These are phyloP conservation scores for Hyposoter didymator DNA, from an alignment of 2,888 invertebrate species.

Conservation along the genomic window DNA sequence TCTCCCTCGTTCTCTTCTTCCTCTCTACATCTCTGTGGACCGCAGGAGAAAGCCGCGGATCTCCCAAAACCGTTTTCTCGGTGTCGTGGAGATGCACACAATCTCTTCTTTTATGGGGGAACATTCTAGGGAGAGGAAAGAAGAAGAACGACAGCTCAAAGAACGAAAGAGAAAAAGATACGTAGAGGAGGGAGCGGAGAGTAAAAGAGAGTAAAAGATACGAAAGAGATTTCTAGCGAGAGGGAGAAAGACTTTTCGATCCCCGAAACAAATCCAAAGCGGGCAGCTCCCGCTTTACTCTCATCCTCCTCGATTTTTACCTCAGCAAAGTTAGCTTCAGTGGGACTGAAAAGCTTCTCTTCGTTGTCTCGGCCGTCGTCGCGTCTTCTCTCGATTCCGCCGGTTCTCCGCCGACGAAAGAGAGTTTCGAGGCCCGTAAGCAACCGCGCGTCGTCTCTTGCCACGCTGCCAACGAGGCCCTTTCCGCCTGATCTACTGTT, in stretches of 20 bases:
- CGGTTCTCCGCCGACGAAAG: conserved; percentile 26
- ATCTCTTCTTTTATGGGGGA: conserved; percentile 47
- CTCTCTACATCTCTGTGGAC: conserved; percentile 22
- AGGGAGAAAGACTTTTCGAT: conserved; percentile 73
- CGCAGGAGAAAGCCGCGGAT: conserved; percentile 33
- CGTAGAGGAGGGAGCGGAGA: conserved; percentile 14
- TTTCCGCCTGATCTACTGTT: conserved; percentile 35
- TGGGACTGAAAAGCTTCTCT: conserved; percentile 29
- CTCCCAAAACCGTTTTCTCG: conserved; percentile 32
- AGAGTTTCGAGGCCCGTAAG: conserved; percentile 53
- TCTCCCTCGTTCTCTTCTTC: conserved; percentile 29
- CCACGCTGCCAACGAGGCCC: conserved; percentile 54
- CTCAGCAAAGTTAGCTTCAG: conserved; percentile 18
- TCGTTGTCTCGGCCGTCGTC: conserved; percentile 24
- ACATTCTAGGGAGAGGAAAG: conserved; percentile 70
- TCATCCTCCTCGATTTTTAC: conserved; percentile 53
- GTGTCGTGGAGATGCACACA: conserved; percentile 52
- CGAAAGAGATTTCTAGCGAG: conserved; percentile 33
- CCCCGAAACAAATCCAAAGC: conserved; percentile 83
- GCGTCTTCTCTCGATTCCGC: conserved; percentile 48
- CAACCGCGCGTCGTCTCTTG: conserved; percentile 49
- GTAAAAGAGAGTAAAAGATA: background rate
- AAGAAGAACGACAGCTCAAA: conserved; percentile 79
- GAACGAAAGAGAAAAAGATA: conserved; percentile 75
- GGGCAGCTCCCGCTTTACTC: conserved; percentile 67